Evolutionary conservation across 2,888 invertebrate genomes (phyloP).

Genomic region (Thymelicus sylvestris): DNA sequence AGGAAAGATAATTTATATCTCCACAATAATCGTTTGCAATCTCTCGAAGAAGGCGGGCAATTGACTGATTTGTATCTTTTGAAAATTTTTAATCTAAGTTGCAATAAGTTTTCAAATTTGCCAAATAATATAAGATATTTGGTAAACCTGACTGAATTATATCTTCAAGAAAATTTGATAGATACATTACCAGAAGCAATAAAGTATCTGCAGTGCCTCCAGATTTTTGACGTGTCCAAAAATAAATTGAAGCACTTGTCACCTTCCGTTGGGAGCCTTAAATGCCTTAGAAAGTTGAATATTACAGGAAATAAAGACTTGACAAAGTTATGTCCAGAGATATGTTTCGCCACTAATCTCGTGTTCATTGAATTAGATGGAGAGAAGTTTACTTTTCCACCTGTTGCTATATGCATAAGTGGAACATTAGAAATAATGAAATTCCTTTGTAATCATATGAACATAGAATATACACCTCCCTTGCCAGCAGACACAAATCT

Average conservation of each 20-base stretch:
- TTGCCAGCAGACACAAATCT: constrained; percentile 58
- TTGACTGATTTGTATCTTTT: constrained; percentile 88
- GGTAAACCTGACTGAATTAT: constrained; percentile 88
- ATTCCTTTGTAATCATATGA: constrained; percentile 82
- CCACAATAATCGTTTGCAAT: constrained; percentile 88
- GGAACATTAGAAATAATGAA: constrained; percentile 88
- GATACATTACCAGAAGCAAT: constrained; percentile 88
- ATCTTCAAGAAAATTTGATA: constrained; percentile 89
- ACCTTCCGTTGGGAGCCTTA: constrained; percentile 86
- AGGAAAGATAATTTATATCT: constrained; percentile 89
- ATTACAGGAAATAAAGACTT: constrained; percentile 85
- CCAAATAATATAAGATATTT: constrained; percentile 87
- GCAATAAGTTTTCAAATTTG: constrained; percentile 86
- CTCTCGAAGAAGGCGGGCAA: constrained; percentile 89
- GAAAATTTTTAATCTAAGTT: constrained; percentile 87
- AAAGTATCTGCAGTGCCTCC: constrained; percentile 85
- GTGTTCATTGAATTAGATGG: constrained; percentile 86
- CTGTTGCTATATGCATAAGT: constrained; percentile 82
- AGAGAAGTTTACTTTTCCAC: constrained; percentile 87
- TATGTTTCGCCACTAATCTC: constrained; percentile 87
- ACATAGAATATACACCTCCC: constrained; percentile 80
- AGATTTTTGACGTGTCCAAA: constrained; percentile 88
- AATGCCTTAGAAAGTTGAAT: constrained; percentile 85
- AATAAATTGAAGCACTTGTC: constrained; percentile 88
- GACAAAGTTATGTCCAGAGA: constrained; percentile 85